These are phyloP conservation scores for Jaculus jaculus DNA, from an alignment of 2,113 vertebrate species.

Conservation along the genomic window DNA sequence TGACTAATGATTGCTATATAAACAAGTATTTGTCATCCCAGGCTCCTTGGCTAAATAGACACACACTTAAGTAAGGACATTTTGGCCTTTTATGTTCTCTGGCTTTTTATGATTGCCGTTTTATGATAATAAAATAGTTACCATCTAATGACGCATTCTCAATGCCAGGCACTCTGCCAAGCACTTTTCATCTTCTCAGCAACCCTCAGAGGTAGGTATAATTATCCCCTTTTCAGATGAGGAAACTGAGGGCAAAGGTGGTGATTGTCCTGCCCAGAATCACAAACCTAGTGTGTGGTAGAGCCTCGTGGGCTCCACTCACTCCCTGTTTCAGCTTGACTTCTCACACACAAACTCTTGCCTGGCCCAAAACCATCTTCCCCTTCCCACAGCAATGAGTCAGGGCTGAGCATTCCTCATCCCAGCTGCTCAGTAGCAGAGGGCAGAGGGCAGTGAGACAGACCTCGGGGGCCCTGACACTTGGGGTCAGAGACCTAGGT, in stretches of 20 bases:
- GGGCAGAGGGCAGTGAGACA: neutral
- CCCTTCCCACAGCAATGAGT: neutral
- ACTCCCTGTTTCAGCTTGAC: neutral
- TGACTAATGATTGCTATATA: constrained; percentile 14
- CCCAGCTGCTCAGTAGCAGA: neutral
- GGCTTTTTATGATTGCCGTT: constrained; percentile 25
- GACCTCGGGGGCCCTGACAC: neutral
- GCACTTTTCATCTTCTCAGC: constrained; percentile 5
- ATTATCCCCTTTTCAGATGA: constrained; percentile 3
- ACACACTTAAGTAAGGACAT: neutral
- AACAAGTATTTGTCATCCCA: neutral
- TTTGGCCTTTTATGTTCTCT: constrained; percentile 24
- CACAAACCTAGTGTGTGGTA: neutral
- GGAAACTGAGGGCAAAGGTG: neutral
- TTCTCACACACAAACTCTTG: neutral
- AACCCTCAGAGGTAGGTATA: neutral
- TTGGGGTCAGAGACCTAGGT: neutral
- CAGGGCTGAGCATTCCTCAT: neutral
- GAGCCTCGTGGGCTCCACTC: neutral
- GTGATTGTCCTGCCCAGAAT: neutral
- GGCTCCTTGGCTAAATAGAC: neutral
- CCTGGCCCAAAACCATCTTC: neutral
- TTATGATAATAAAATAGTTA: constrained; percentile 20
- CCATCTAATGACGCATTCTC: neutral
- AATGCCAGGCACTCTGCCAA: neutral